A percentile compares a stretch with the other conserved stretches of the same genome.
Conservation (phyloP, 2,888 invertebrate species). For the Cephus nigrinus region DNA sequence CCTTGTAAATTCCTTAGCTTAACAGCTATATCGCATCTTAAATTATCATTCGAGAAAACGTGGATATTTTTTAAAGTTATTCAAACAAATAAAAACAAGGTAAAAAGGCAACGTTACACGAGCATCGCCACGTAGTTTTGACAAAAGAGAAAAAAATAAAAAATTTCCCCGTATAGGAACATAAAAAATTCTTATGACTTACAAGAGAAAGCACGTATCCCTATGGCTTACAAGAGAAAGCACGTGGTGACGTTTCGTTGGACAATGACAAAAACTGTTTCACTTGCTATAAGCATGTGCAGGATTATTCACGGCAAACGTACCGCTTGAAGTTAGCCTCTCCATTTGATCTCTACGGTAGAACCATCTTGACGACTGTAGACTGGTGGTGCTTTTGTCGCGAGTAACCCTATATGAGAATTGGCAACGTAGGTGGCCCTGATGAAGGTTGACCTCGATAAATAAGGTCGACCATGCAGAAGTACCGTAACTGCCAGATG, state of each 20-base stretch:
- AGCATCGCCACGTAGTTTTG: neutral
- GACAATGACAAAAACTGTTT: neutral
- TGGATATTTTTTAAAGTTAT: neutral
- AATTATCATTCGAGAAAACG: slow-evolving; percentile 4
- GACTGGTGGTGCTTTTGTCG: too few relatives aligned
- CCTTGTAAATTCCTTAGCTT: slow-evolving; percentile 34
- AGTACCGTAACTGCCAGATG: neutral
- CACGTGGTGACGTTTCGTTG: neutral
- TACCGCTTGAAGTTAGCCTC: too few relatives aligned
- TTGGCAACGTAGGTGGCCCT: neutral
- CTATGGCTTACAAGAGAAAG: neutral
- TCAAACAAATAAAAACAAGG: neutral
- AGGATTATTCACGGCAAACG: too few relatives aligned
- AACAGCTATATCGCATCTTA: slow-evolving; percentile 21
- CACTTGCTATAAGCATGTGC: neutral
- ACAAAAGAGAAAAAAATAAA: neutral
- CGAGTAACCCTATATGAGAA: neutral
- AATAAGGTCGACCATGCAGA: neutral
- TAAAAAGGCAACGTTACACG: neutral
- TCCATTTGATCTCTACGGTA: too few relatives aligned
- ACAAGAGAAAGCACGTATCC: neutral
- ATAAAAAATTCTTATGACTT: neutral
- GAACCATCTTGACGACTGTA: too few relatives aligned
- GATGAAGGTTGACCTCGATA: neutral
- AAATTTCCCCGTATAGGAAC: neutral